These are phyloP conservation scores for Alentia gelatinosa DNA, from an alignment of 2,888 invertebrate species.

Conservation along the genomic window DNA sequence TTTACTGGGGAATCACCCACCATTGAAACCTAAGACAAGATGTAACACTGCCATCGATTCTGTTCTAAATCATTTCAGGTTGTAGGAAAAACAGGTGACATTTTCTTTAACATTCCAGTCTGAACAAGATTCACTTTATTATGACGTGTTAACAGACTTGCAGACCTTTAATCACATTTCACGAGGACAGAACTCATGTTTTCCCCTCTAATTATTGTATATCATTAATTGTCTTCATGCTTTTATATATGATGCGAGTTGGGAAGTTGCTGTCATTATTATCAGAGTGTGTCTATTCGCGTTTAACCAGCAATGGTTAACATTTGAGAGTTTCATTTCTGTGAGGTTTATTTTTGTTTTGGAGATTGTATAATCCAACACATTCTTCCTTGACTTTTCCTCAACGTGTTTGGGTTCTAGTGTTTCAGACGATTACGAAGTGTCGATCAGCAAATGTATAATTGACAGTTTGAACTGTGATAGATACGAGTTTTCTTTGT, in stretches of 20 bases:
- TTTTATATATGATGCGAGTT: neutral
- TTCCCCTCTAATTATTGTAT: neutral
- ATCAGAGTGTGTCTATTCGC: conserved; percentile 2
- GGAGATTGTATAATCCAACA: conserved; percentile 39
- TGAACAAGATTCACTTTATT: neutral
- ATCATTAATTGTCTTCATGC: neutral
- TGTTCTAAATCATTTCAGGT: neutral
- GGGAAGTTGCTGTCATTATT: neutral
- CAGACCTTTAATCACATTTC: neutral
- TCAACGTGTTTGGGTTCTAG: conserved; percentile 36
- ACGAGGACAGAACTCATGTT: neutral
- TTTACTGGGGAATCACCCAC: neutral
- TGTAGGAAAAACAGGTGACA: neutral
- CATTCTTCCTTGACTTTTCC: conserved; percentile 28
- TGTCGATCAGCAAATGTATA: conserved; percentile 31
- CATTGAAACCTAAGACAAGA: neutral
- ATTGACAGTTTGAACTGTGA: conserved; percentile 49
- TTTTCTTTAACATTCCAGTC: neutral
- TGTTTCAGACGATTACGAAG: neutral
- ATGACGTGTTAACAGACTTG: neutral
- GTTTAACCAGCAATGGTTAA: neutral
- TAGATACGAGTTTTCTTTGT: conserved; percentile 33
- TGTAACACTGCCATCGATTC: neutral
- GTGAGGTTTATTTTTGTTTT: neutral
- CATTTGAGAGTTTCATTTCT: neutral